phyloP scores from a whole-genome alignment of 2,113 vertebrate species.

The Porphyrio hochstetteri region DNA sequence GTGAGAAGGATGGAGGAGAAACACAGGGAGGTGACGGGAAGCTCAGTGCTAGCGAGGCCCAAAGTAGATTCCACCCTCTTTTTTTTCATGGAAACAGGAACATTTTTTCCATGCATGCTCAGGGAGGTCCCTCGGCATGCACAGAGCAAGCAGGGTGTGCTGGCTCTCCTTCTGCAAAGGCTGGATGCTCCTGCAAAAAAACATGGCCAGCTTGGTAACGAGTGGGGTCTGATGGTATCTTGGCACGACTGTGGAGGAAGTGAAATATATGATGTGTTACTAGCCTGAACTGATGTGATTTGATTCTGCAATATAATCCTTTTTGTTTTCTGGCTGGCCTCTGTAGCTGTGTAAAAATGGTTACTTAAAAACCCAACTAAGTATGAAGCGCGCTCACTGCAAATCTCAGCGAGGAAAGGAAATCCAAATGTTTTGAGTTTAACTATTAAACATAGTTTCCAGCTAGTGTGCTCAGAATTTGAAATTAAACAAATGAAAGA shows the following conservation, averaged over 20 bases:
- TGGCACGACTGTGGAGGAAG: not conserved
- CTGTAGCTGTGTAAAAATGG: constrained; percentile 58
- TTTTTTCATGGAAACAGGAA: not conserved
- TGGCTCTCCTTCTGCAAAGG: not conserved
- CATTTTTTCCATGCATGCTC: not conserved
- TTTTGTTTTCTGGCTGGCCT: constrained; percentile 51
- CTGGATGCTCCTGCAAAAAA: not conserved
- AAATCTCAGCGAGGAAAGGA: constrained; percentile 64
- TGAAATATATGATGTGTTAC: constrained; percentile 6
- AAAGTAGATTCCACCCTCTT: not conserved
- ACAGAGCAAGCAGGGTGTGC: not conserved
- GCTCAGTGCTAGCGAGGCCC: not conserved
- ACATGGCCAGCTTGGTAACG: not conserved
- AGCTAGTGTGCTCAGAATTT: constrained; percentile 79
- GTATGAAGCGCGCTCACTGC: constrained; percentile 53
- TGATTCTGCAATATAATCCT: constrained; percentile 38
- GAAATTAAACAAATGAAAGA: constrained; percentile 86
- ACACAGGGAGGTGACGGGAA: not conserved
- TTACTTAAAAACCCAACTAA: constrained; percentile 55
- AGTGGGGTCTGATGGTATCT: not conserved
- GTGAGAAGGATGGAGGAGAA: not conserved
- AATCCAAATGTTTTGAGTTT: constrained; percentile 83
- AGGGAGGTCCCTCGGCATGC: not conserved
- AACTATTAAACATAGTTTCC: constrained; percentile 84
- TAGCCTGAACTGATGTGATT: constrained; percentile 3